Conservation (phyloP, 2,888 invertebrate species). For the Seira ritae region DNA sequence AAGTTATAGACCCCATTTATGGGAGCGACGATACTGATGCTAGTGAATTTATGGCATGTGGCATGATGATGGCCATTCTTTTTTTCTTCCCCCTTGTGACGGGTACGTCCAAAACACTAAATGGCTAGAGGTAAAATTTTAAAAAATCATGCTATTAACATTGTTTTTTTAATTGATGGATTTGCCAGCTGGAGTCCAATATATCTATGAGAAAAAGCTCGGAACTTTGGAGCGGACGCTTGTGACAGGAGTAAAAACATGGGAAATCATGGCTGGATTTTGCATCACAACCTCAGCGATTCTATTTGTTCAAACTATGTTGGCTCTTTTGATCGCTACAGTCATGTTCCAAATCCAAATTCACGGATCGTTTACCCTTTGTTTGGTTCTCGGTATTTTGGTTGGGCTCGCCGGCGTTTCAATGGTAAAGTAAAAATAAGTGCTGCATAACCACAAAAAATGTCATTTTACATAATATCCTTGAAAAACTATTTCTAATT, state of each 20-base stretch:
- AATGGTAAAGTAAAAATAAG: slow-evolving; percentile 30
- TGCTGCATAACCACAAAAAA: background rate
- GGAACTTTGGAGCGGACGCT: slow-evolving; percentile 54
- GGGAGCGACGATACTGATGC: slow-evolving; percentile 93
- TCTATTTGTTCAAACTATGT: slow-evolving; percentile 57
- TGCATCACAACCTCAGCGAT: slow-evolving; percentile 56
- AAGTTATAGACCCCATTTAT: slow-evolving; percentile 82
- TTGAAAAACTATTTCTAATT: slow-evolving; percentile 43
- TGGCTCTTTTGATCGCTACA: slow-evolving; percentile 59
- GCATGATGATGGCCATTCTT: slow-evolving; percentile 75
- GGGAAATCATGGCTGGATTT: slow-evolving; percentile 58
- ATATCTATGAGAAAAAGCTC: slow-evolving; percentile 60
- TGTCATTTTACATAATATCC: slow-evolving; percentile 10
- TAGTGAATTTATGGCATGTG: slow-evolving; percentile 97
- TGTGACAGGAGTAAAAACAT: slow-evolving; percentile 63
- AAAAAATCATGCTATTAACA: too few relatives aligned
- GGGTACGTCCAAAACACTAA: too few relatives aligned
- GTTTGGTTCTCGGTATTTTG: slow-evolving; percentile 37
- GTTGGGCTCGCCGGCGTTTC: slow-evolving; percentile 58
- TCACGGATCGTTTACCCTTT: slow-evolving; percentile 46
- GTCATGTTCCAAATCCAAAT: slow-evolving; percentile 60
- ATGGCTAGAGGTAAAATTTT: too few relatives aligned
- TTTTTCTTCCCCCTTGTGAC: slow-evolving; percentile 64
- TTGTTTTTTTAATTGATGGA: too few relatives aligned
- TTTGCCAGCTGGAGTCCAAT: slow-evolving; percentile 53